phyloP scores from a whole-genome alignment of 2,888 invertebrate genomes.

The Antitype chi region DNA sequence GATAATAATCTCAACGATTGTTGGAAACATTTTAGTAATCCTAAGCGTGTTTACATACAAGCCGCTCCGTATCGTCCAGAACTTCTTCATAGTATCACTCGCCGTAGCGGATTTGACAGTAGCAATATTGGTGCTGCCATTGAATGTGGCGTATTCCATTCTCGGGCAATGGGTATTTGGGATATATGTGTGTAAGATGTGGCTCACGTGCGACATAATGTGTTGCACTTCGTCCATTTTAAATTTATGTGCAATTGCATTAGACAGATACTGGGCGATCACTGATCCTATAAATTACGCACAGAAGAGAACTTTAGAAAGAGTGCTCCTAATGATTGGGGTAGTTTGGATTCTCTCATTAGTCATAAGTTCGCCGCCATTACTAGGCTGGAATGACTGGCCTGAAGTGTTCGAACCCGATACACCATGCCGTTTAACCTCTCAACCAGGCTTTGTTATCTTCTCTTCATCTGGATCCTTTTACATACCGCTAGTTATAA shows the following conservation, averaged over 20 bases:
- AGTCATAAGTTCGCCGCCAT: constrained; percentile 96
- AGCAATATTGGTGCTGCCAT: constrained; percentile 96
- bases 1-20: constrained; percentile 96
- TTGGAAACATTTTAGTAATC: constrained; percentile 98
- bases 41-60: constrained; percentile 98
- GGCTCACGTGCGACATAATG: constrained; percentile 98
- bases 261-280: constrained; percentile 98
- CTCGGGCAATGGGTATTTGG: constrained; percentile 98
- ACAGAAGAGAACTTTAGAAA: constrained; percentile 96
- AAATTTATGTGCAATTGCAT: constrained; percentile 97
- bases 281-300: constrained; percentile 98
- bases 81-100: constrained; percentile 98
- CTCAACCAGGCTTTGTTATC: constrained; percentile 97
- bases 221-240: constrained; percentile 99
- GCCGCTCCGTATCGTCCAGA: constrained; percentile 97
- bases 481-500: constrained; percentile 97
- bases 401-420: constrained; percentile 94
- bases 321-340: constrained; percentile 96
- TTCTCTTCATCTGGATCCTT: constrained; percentile 98
- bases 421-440: constrained; percentile 96
- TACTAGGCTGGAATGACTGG: constrained; percentile 99
- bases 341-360: constrained; percentile 96
- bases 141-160: constrained; percentile 98
- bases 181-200: constrained; percentile 97
- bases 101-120: constrained; percentile 98